Conservation (phyloP, 2,888 invertebrate genomes). For the Thera obeliscata region DNA sequence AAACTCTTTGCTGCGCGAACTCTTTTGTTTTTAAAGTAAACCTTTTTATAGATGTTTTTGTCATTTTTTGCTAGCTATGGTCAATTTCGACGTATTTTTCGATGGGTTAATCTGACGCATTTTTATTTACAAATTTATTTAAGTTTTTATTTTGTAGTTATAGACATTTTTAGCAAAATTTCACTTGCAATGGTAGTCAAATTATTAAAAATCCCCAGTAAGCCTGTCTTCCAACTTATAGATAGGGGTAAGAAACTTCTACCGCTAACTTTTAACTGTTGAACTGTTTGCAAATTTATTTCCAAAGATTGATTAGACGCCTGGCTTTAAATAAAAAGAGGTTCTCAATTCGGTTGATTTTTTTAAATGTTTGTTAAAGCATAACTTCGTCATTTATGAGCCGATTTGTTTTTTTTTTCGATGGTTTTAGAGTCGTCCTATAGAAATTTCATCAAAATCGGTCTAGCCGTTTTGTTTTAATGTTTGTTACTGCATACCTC, state of each 20-base stretch:
- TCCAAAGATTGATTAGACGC: too few species aligned
- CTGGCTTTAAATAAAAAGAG: too few species aligned
- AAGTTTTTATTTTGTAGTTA: neutral
- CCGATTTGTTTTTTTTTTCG: too few species aligned
- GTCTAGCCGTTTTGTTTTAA: too few species aligned
- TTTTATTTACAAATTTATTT: conserved; percentile 11
- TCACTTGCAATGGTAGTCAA: conserved; percentile 35
- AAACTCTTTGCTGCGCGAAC: too few species aligned
- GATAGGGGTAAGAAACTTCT: conserved; percentile 21
- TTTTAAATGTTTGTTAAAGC: too few species aligned
- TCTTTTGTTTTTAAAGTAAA: neutral
- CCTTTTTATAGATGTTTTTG: neutral
- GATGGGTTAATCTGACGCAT: conserved; percentile 29
- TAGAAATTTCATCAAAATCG: too few species aligned
- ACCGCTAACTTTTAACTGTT: neutral
- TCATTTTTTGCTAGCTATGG: neutral
- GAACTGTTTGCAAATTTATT: neutral
- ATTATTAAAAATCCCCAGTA: conserved; percentile 59
- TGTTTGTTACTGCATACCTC: too few species aligned
- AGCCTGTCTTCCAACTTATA: conserved; percentile 23
- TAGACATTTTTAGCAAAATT: conserved; percentile 14
- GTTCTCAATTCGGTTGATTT: too few species aligned
- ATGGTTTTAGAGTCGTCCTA: too few species aligned
- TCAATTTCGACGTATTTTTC: neutral
- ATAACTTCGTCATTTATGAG: too few species aligned